phyloP scores from a whole-genome alignment of 1,140 invertebrate genomes.

The Ceratosolen solmsi region DNA sequence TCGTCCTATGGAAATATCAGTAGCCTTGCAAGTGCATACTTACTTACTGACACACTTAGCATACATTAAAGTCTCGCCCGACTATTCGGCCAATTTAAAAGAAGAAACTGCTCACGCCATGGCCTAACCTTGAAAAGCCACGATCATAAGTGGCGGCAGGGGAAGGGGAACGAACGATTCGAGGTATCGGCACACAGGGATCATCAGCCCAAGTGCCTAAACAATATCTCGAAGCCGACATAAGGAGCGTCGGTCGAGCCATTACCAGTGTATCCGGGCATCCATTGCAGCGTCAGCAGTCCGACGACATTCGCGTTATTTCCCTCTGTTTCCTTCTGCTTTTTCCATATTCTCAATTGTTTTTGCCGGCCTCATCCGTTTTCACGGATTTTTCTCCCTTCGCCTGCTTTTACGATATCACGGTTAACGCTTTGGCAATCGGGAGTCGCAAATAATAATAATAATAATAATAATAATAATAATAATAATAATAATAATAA shows the following conservation, averaged over 20 bases:
- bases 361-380: conserved; percentile 4
- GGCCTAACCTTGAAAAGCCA: too few species aligned
- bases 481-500: too few species aligned
- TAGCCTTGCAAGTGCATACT: too few species aligned
- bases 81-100: background rate
- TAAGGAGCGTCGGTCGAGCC: conserved; percentile 73
- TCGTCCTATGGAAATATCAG: too few species aligned
- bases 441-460: conserved; percentile 49
- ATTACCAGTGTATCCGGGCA: conserved; percentile 71
- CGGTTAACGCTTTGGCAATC: conserved; percentile 48
- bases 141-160: too few species aligned
- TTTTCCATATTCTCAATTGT: conserved; percentile 15
- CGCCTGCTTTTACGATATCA: conserved; percentile 59
- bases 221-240: conserved; percentile 73
- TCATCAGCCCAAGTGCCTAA: conserved; percentile 65
- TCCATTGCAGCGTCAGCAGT: conserved; percentile 69
- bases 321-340: conserved; percentile 43
- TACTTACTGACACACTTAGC: background rate
- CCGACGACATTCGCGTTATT: conserved; percentile 13
- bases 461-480: too few species aligned
- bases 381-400: background rate
- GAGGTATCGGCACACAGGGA: background rate
- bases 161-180: too few species aligned
- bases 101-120: background rate
- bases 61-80: background rate